Base-by-base conservation (phyloP, 1,140 invertebrate species). In the Bombus cullumanus region DNA sequence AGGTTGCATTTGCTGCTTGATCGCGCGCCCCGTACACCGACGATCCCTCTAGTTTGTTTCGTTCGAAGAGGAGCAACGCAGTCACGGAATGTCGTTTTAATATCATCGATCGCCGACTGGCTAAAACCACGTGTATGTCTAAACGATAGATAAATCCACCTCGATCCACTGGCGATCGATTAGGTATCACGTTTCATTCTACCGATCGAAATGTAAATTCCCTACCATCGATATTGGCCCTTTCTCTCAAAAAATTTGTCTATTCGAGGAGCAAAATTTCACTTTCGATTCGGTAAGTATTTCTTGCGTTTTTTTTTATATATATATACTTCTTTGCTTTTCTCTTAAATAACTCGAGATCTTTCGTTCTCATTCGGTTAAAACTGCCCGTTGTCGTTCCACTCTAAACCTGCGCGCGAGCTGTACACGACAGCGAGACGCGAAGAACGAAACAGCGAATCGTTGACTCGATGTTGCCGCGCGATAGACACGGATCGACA, bases 401-500 rank as follows among this genome's bases (percentile, higher is more conserved):
- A 18, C 13, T 37, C 8, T 12, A 8, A 18, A 71, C 34, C 47
- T 87, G 53, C 25, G 34, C 28, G 8, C 47, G 37, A 75, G 66
- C 53, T 37, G 5, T 18, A 43, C 22, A 68, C 82, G 72, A 83
- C n/a, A 64, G 77, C 31, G 39, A 69, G 77, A 81, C 71, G 62
- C 25, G n/a, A 77, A 77, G 12, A 41, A 59, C 34, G 53, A 37
- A n/a, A 59, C 41, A 39, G 25, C 34, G 34, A 76, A 37, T 39
- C 53, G 74, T 76, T 34, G 43, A 22, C n/a, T 13, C 71, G 71
- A 73, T 5, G 39, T 73, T 41, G 28, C 15, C 39, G n/a, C 37
- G 25, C 28, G 28, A 72, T 64, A 53, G 1, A 53, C 47, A 53
- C 47, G 18, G 18, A 22, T n/a, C 39, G 71, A 72, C 28, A n/a